Base-by-base conservation (phyloP, 2,888 invertebrate genomes). In the Monoplex corrugatus region DNA sequence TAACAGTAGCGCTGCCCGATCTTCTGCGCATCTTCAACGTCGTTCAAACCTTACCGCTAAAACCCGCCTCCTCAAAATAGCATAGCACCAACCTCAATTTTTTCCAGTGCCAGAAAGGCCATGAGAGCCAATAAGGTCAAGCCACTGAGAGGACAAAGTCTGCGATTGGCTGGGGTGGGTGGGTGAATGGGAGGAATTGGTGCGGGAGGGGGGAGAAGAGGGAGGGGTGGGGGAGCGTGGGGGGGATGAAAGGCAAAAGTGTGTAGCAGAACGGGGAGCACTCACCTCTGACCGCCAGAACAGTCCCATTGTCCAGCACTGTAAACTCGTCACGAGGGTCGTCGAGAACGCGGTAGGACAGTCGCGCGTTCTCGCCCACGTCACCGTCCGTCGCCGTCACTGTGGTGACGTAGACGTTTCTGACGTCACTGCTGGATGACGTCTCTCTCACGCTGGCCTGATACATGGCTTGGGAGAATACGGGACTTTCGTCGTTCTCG, bases 371-470 rank as follows among this genome's bases (percentile, higher is more conserved):
- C 95, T 98, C 98, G 0, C 98, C 98, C 0, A 98, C 97, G 96
- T 99, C 99, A 38, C 97, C 97, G 96, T 99, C 99, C 91, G 97
- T 97, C 0, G 99, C 99, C 72, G 97, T 97, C 3, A 99, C 98
- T 92, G 98, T 98, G 2, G 98, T 97, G 1, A 99, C 78, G 44
- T 89, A 88, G 19, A 78, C 35, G 32, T 68, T 43, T n/a, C 80
- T 5, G 44, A 5, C 83, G 28, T 40, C 45, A 32, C 72, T 80
- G 32, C 44, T 45, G n/a, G 63, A 57, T 10, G 78, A 50, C 43
- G 87, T 90, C 86, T 91, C 91, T 16, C 40, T 57, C 35, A 91
- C 44, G 35, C 87, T n/a, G 3, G 87, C 87, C 3, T 72, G n/a
- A 63, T 68, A 88, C 28, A 86, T 43, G 19, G 89, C 57, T 63